Conservation (phyloP, 2,888 invertebrate genomes). For the Erpobdella octoculata region DNA sequence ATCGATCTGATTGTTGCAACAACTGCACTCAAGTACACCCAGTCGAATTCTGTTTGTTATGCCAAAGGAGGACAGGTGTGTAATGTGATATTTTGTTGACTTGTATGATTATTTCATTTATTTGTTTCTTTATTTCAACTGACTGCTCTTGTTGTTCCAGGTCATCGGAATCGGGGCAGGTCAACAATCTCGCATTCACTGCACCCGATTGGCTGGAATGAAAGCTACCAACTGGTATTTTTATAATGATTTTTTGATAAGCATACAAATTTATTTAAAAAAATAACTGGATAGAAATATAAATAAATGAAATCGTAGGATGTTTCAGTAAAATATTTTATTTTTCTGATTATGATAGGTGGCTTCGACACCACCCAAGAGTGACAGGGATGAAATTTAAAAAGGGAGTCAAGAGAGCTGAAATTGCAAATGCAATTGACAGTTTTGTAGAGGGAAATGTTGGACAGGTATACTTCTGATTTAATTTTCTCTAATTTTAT, state of each 20-base stretch:
- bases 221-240: conserved; percentile 86
- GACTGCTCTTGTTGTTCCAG: conserved; percentile 53
- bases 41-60: conserved; percentile 95
- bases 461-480: conserved; percentile 56
- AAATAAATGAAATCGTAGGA: not conserved
- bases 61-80: conserved; percentile 71
- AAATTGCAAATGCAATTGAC: conserved; percentile 89
- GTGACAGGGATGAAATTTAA: conserved; percentile 76
- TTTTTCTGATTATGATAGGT: conserved; percentile 56
- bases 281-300: no score
- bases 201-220: conserved; percentile 89
- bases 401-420: conserved; percentile 75
- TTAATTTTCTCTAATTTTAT: not conserved
- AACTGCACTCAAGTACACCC: conserved; percentile 90
- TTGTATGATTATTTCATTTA: no score
- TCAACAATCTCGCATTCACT: conserved; percentile 95
- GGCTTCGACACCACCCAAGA: conserved; percentile 84
- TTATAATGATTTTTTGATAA: not conserved
- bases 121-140: not conserved
- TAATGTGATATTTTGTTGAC: no score
- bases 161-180: conserved; percentile 96
- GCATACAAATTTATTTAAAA: no score
- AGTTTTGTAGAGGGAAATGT: conserved; percentile 85
- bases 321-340: not conserved
- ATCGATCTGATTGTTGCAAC: conserved; percentile 90